These are phyloP conservation scores for Criorhina ranunculi DNA, from an alignment of 2,888 invertebrate species.

Conservation along the genomic window DNA sequence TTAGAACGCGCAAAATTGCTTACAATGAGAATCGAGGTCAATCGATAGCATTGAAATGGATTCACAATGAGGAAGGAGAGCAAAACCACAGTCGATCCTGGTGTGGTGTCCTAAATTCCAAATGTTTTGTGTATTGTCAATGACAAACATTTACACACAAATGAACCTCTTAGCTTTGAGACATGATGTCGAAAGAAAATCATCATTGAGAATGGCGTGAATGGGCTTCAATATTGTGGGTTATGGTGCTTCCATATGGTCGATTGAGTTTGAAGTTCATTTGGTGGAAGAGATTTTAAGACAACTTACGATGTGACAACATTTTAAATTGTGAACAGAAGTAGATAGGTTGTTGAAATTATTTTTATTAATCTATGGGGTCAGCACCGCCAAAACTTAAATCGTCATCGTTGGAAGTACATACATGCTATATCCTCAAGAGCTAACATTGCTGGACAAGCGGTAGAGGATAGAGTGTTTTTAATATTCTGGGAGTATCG, in stretches of 20 bases:
- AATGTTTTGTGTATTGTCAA: neutral
- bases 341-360: too few species aligned
- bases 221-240: neutral
- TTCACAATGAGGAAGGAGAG: neutral
- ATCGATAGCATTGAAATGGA: conserved; percentile 30
- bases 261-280: too few species aligned
- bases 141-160: neutral
- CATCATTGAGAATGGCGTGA: neutral
- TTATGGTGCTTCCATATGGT: neutral
- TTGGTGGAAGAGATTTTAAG: too few species aligned
- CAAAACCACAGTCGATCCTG: conserved; percentile 11
- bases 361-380: too few species aligned
- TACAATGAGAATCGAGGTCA: conserved; percentile 38
- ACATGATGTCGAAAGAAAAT: neutral
- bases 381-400: too few species aligned
- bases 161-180: neutral
- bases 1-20: conserved; percentile 4
- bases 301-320: too few species aligned
- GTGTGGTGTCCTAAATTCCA: conserved; percentile 4
- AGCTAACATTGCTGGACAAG: too few species aligned
- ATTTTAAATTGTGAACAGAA: too few species aligned
- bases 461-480: too few species aligned
- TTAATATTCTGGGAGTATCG: too few species aligned
- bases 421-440: too few species aligned
- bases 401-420: too few species aligned